Base-by-base conservation (phyloP, 1,140 invertebrate genomes). In the Prorops nasuta region DNA sequence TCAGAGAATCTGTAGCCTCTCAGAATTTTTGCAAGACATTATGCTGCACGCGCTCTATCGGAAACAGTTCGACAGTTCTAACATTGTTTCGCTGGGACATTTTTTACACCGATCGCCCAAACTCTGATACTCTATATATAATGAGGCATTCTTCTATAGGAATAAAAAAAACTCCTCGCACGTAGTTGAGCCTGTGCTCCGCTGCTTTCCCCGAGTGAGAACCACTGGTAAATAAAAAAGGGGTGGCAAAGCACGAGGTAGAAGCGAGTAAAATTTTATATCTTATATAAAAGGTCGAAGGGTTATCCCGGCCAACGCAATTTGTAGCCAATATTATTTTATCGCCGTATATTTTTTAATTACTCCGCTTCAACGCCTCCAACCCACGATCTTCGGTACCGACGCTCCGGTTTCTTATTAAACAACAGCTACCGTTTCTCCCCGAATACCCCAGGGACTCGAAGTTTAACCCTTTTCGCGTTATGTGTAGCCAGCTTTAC, bases 311-410 rank as follows among this genome's bases (percentile, higher is more conserved):
- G 10, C 44, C 53, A 63, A 64, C 59, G 67, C 63, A 69, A 75
- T 74, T 76, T 74, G 63, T 72, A 69, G 67, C 72, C 70, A 67
- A 74, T 76, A 73, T 69, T 69, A 65, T 72, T 74, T 72, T 71
- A 71, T 71, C 66, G 64, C 49, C 58, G 64, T 65, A 58, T 72
- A 71, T 74, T 74, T 74, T 70, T 74, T 74, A 74, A 74, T 71
- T 74, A 71, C 62, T 68, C 56, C 38, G 58, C 63, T 62, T 69
- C 60, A 63, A 71, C 65, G 65, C 66, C 61, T 54, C 49, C 49
- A 49, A 60, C 61, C 49, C 60, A 52, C 32, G 41, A 58, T 56
- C 53, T 58, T 48, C 49, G 49, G 48, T 49, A 50, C 61, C 42
- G 46, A 37, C 45, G 49, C 41, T 45, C 48, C 50, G 46, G 43